These are phyloP conservation scores for Oxyruncus cristatus DNA, from an alignment of 2,113 vertebrate genomes.

Conservation along the genomic window DNA sequence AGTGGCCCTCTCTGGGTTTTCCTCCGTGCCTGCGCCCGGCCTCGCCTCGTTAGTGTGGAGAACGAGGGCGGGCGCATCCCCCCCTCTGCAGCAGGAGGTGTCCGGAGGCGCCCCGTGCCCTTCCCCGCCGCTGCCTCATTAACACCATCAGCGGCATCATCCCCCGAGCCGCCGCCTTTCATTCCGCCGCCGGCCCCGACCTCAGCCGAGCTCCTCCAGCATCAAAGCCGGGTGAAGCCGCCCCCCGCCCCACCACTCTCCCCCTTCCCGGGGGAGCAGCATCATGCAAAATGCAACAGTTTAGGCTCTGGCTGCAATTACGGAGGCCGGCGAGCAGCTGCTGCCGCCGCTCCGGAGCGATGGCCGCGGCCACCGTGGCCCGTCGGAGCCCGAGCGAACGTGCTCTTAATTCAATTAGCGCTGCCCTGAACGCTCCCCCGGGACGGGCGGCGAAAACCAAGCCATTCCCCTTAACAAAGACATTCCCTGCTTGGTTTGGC, in stretches of 20 bases:
- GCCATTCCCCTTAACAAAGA: constrained; percentile 85
- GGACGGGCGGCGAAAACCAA: constrained; percentile 69
- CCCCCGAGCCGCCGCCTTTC: not conserved
- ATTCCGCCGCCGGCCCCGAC: not conserved
- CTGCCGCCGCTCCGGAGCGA: constrained; percentile 69
- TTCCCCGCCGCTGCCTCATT: not conserved
- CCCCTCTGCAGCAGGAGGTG: not conserved
- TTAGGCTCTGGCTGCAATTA: constrained; percentile 68
- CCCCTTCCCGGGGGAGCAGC: not conserved
- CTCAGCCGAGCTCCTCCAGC: not conserved
- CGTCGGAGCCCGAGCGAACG: constrained; percentile 47
- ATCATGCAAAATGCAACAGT: constrained; percentile 76
- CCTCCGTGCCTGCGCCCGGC: not conserved
- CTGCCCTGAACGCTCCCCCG: constrained; percentile 81
- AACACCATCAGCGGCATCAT: not conserved
- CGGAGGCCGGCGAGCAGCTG: constrained; percentile 37
- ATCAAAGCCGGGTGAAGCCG: not conserved
- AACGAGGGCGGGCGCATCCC: not conserved
- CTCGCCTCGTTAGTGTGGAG: constrained; percentile 29
- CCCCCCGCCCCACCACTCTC: not conserved
- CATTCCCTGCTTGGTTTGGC: constrained; percentile 68
- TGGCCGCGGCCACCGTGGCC: constrained; percentile 46
- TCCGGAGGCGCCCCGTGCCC: not conserved
- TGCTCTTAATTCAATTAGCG: constrained; percentile 92
- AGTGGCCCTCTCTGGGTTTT: not conserved